phyloP scores from a whole-genome alignment of 2,113 vertebrate genomes.

The Phocoena phocoena region DNA sequence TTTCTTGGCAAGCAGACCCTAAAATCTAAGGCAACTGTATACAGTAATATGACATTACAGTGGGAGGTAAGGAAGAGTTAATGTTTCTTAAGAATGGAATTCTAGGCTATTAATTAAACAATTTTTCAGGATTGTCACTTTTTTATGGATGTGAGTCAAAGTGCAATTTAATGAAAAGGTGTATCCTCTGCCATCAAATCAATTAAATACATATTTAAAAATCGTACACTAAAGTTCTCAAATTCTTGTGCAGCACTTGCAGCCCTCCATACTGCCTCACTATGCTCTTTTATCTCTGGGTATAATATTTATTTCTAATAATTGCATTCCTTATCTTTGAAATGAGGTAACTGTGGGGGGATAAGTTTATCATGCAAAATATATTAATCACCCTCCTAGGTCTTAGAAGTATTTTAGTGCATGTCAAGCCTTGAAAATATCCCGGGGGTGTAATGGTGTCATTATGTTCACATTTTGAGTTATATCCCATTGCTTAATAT shows the following conservation, averaged over 20 bases:
- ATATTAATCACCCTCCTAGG: conserved; percentile 45
- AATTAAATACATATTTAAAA: conserved; percentile 28
- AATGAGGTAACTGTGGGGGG: not conserved
- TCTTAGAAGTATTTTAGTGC: conserved; percentile 24
- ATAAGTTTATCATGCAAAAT: not conserved
- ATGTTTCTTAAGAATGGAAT: not conserved
- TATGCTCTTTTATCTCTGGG: not conserved
- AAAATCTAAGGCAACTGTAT: not conserved
- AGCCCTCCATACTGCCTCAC: not conserved
- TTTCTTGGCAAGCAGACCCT: not conserved
- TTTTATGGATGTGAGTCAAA: not conserved
- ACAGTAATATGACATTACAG: not conserved
- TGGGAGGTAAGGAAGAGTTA: not conserved
- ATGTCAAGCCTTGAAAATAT: not conserved
- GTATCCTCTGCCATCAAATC: not conserved
- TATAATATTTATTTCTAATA: conserved; percentile 57
- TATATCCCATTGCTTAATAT: not conserved
- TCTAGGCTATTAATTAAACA: not conserved
- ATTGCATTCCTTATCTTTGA: conserved; percentile 37
- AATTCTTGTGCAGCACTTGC: not conserved
- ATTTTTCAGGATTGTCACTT: not conserved
- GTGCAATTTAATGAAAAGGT: not conserved
- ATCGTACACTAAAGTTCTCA: not conserved
- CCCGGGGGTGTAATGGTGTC: not conserved
- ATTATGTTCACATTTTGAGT: conserved; percentile 45